Evolutionary conservation across 1,140 invertebrate species (phyloP).

Genomic region (Lanistes nyassanus): DNA sequence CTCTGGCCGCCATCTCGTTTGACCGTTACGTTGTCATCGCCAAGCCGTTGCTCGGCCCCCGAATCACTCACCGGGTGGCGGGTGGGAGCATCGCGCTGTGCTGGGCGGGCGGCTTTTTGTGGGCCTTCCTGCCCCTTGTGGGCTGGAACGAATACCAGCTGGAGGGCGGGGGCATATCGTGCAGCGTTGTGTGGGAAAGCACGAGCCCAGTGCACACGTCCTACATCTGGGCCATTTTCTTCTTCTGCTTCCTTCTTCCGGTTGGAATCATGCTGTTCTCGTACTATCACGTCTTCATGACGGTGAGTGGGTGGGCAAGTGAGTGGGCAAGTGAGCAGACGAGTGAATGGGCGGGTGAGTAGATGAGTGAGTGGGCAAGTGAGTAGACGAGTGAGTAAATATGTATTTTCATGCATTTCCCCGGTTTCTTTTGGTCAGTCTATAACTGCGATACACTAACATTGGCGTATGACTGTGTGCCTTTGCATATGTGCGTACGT

Average conservation of each 20-base stretch:
- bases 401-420: background rate
- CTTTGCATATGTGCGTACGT: conserved; percentile 9
- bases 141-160: conserved; percentile 49
- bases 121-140: conserved; percentile 38
- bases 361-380: background rate
- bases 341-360: background rate
- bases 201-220: conserved; percentile 26
- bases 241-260: conserved; percentile 43
- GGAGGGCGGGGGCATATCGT: conserved; percentile 46
- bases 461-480: conserved; percentile 4
- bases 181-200: conserved; percentile 44
- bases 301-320: conserved; percentile 38
- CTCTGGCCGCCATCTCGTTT: conserved; percentile 46
- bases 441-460: too few relatives aligned
- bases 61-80: conserved; percentile 39
- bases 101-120: conserved; percentile 40
- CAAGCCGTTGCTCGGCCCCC: conserved; percentile 39
- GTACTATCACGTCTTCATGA: conserved; percentile 42
- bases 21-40: conserved; percentile 54
- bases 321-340: background rate
- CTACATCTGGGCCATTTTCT: conserved; percentile 48
- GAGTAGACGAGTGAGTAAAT: too few relatives aligned
- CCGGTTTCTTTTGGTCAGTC: background rate
- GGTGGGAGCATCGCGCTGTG: conserved; percentile 14
- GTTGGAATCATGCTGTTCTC: conserved; percentile 40